These are phyloP conservation scores for Heliothis virescens DNA, from an alignment of 1,140 invertebrate genomes.

Conservation along the genomic window DNA sequence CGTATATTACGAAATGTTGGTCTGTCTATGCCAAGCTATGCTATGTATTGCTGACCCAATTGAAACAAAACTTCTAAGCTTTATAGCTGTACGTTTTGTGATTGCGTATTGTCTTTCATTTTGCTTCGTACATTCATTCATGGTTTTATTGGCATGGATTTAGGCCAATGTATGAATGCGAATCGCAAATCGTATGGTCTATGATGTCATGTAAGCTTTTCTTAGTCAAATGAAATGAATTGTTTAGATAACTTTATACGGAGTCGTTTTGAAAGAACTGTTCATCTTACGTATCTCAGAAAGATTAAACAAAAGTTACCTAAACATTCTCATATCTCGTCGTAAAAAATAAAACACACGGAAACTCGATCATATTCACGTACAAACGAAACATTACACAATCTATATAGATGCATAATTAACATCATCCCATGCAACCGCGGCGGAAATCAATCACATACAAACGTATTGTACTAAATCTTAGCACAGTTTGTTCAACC, in stretches of 20 bases:
- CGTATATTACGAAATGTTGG: not conserved
- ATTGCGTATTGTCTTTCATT: constrained; percentile 1
- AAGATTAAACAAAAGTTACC: not conserved
- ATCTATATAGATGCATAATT: not conserved
- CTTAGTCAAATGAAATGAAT: no score
- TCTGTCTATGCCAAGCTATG: not conserved
- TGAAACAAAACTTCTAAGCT: not conserved
- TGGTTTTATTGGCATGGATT: not conserved
- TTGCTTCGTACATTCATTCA: not conserved
- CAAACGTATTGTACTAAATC: not conserved
- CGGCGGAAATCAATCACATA: constrained; percentile 35
- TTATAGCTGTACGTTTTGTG: not conserved
- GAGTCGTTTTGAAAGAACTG: no score
- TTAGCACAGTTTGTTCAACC: constrained; percentile 25
- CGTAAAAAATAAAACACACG: not conserved
- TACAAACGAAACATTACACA: not conserved
- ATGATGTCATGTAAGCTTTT: no score
- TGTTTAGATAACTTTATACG: no score
- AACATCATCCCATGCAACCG: not conserved
- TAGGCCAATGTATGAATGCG: not conserved
- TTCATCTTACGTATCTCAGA: no score
- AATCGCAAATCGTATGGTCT: no score
- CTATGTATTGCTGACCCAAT: not conserved
- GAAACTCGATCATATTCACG: not conserved
- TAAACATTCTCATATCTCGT: not conserved